Evolutionary conservation across 1,140 invertebrate species (phyloP).

Genomic region (Dendroctonus valens): DNA sequence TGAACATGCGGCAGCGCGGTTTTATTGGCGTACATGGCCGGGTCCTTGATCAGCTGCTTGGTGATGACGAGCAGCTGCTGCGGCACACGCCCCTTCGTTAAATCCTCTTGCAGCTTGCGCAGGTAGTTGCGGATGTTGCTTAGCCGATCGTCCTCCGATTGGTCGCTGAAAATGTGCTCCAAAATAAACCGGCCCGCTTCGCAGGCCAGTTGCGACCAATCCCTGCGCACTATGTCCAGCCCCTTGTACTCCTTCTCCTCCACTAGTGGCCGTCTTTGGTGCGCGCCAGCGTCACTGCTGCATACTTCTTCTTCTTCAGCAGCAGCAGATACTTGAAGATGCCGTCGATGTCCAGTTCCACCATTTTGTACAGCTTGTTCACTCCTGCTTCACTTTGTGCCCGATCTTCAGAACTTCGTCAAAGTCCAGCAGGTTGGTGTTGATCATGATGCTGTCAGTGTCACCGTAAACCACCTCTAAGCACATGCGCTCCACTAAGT

Average conservation of each 20-base stretch:
- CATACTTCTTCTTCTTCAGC: constrained; percentile 99
- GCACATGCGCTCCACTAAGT: constrained; percentile 82
- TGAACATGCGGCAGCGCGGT: constrained; percentile 86
- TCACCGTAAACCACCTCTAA: constrained; percentile 99
- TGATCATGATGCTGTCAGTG: constrained; percentile 99
- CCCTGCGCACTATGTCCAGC: constrained; percentile 94
- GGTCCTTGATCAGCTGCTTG: constrained; percentile 95
- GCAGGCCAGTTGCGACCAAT: constrained; percentile 96
- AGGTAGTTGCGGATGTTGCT: constrained; percentile 76
- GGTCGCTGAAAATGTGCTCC: constrained; percentile 81
- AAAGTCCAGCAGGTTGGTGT: constrained; percentile 86
- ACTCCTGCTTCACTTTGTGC: constrained; percentile 88
- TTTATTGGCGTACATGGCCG: constrained; percentile 88
- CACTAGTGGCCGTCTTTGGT: constrained; percentile 65
- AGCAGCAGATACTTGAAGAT: constrained; percentile 92
- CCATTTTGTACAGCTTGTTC: constrained; percentile 89
- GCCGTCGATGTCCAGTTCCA: constrained; percentile 97
- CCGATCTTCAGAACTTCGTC: constrained; percentile 74
- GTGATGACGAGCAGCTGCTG: constrained; percentile 83
- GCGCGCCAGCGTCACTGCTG: constrained; percentile 78
- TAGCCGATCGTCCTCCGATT: constrained; percentile 75
- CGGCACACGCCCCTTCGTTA: constrained; percentile 68
- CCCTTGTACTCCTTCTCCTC: constrained; percentile 87
- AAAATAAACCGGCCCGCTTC: constrained; percentile 88
- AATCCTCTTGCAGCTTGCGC: constrained; percentile 65